Base-by-base conservation (phyloP, 1,140 invertebrate genomes). In the Apolygus lucorum region DNA sequence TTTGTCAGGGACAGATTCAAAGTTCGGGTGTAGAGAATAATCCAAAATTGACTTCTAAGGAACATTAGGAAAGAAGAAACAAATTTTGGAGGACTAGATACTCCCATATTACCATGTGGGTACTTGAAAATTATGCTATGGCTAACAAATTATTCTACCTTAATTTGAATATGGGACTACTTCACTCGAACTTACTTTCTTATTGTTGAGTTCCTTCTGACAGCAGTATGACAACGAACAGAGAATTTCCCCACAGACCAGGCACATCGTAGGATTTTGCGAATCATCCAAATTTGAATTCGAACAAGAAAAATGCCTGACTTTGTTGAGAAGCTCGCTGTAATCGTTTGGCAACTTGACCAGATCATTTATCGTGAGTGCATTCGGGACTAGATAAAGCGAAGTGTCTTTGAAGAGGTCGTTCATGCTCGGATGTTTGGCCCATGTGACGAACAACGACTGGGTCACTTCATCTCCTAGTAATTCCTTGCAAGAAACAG, bases 211-310 rank as follows among this genome's bases (percentile, higher is more conserved):
- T 75, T 96, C 91, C 25, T 84, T 89, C 78, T 98, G 96, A 78
- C 97, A 99, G 78, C 97, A 99, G 78, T 98, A 99, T 75, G 93
- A 96, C 78, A 95, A 94, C 2, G 93, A 96, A 77, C 95, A 98
- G 0, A 98, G 80, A 75, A 96, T 90, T 75, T 87, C 84, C 13
- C 96, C 96, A 79, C 96, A 99, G 1, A 96, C 89, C 14, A 99
- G 84, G 79, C 97, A 99, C 88, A 98, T 93, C 0, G 96, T 96
- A 13, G 96, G 96, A 68, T 93, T 92, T 67, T 94, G 86, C 67
- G 91, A 92, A 76, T 98, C 94, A 78, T 95, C 92, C 25, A 89
- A 83, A 73, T 92, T 90, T 52, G 88, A 90, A 75, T 92, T 94
- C 0, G 91, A 91, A 78, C 94, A 99, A 17, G 89, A 91, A 79